Base-by-base conservation (phyloP, 2,888 invertebrate genomes). In the Meta bourneti region DNA sequence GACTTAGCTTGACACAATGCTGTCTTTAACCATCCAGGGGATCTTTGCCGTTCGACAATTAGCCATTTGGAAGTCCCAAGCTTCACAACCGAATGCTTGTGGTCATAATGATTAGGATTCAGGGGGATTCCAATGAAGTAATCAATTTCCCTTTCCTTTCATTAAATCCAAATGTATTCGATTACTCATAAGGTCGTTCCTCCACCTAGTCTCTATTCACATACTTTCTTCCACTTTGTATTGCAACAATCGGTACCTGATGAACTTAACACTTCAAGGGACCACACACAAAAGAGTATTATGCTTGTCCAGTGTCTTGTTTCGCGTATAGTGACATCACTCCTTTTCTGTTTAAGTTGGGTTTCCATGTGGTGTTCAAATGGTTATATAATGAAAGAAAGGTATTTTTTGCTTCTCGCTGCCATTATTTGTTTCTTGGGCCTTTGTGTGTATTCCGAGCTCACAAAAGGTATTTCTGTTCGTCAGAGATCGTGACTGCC, bases 401-500 rank as follows among this genome's bases (percentile, higher is more conserved):
- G 61, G 11, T 16, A 61, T 61, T 61, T 61, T 61, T 61, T 61
- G 61, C 61, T 61, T 61, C 61, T 61, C 16, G 61, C 61, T 61
- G 13, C 61, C 16, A 61, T 61, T 61, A 61, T 61, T 61, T 61
- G 61, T 61, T 61, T 61, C 61, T 61, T 11, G 61, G 61, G 61
- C 34, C 34, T 61, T 9, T 61, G 61, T 61, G 61, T 61, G 61
- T 34, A 34, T 72, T 72, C 34, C 70, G 20, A 49, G 69, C 51
- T 54, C 84, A 74, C 61, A 75, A 84, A 84, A 71, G 51, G 52
- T 79, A 83, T 75, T 74, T 48, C 54, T 34, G n/a, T 71, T 72
- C n/a, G 77, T n/a, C 9, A 77, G 77, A 51, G 79, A 49, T 82
- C 85, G 78, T 87, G 87, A 87, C 72, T 71, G 52, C 79, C 52